Evolutionary conservation across 2,797 vertebrate species (phyloP), one percentile per base, ranked within the genome.

Genomic region (Danio aesculapii): DNA sequence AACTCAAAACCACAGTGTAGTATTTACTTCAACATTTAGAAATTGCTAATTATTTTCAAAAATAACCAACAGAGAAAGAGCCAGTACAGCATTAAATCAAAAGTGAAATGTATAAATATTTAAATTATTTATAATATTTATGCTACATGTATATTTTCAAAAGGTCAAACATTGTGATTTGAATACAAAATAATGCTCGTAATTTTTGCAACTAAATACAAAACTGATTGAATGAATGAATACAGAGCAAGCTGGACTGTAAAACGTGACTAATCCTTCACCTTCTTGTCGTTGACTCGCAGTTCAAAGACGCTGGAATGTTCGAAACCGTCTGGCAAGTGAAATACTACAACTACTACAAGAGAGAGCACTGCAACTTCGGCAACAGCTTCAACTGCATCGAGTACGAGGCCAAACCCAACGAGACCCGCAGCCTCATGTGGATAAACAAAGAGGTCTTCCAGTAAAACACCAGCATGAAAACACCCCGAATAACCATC

Each of bases 291-390:
- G 4, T 83, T 47, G 75, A 47, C 66, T 88, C 76, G 30, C 91
- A 96, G 96, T 94, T 96, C 80, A 94, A 95, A 6, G 95, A 97
- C 80, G 97, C 97, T 0, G 98, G 98, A 0, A 90, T 95, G 82
- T 99, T 99, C 8, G 98, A 99, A 92, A 99, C 97, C 0, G 95
- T 99, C 71, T 99, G 98, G 98, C 98, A 99, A 93, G 98, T 96
- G 12, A 99, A 99, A 71, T 99, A 96, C 93, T 99, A 99, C 94
- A 98, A 99, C 91, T 99, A 99, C 94, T 97, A 99, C 94, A 99
- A 99, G 91, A 92, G 97, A 76, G 97, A 99, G 89, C 98, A 99
- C 87, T 99, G 98, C 89, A 98, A 99, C 73, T 98, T 96, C 87
- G 98, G 98, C 44, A 99, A 98, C 94, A 97, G 97, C 17, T 99